These are phyloP conservation scores for Ecliptopera silaceata DNA, from an alignment of 2,888 invertebrate genomes.

Conservation along the genomic window DNA sequence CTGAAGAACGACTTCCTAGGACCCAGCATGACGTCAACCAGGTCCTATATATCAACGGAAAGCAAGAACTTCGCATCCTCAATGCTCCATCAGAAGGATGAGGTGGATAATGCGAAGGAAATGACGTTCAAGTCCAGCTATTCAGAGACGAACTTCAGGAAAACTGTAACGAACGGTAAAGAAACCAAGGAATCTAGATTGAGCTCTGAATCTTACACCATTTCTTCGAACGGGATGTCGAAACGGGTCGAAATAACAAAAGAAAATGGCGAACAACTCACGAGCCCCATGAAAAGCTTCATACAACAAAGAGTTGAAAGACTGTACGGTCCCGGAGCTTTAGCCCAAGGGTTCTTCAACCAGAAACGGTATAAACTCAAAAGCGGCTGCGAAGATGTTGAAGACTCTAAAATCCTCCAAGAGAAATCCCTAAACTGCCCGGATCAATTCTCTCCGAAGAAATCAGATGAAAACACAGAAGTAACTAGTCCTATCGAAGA, in stretches of 20 bases:
- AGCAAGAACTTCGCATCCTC: constrained; percentile 73
- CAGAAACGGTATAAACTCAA: constrained; percentile 81
- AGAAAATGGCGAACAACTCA: constrained; percentile 72
- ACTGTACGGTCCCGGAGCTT: constrained; percentile 92
- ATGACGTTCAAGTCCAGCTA: constrained; percentile 76
- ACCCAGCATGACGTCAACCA: constrained; percentile 72
- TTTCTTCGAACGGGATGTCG: constrained; percentile 74
- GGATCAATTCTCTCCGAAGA: constrained; percentile 60
- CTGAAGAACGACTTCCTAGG: constrained; percentile 78
- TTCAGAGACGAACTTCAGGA: constrained; percentile 76
- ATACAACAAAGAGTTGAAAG: constrained; percentile 95
- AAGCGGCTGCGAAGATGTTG: constrained; percentile 68
- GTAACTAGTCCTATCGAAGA: constrained; percentile 63
- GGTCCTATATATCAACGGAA: constrained; percentile 68
- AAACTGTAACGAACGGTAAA: constrained; percentile 68
- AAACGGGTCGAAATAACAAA: constrained; percentile 77
- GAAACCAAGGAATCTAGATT: constrained; percentile 62
- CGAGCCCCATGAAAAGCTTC: constrained; percentile 87
- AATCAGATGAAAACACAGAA: constrained; percentile 44
- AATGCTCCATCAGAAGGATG: constrained; percentile 74
- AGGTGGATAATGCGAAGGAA: constrained; percentile 72
- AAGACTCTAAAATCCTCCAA: constrained; percentile 65
- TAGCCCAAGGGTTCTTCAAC: constrained; percentile 93
- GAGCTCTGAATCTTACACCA: constrained; percentile 73
- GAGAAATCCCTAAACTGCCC: constrained; percentile 71